phyloP scores from a whole-genome alignment of 1,140 invertebrate species.

The Macrobrachium rosenbergii region DNA sequence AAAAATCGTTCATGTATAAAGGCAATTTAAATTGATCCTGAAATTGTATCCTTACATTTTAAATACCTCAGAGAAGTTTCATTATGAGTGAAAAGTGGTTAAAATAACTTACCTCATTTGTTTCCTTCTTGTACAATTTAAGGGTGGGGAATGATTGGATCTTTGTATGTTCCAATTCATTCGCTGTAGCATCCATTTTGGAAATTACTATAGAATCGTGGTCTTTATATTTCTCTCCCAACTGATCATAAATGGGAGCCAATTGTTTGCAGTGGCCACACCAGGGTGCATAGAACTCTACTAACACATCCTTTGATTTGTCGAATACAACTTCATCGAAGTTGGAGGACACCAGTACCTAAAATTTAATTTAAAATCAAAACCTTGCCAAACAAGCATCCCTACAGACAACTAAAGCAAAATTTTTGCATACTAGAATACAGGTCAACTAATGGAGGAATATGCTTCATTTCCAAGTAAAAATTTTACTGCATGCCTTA shows the following conservation, averaged over 20 bases:
- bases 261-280: constrained; percentile 94
- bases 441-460: no score
- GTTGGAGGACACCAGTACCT: constrained; percentile 91
- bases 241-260: constrained; percentile 93
- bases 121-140: constrained; percentile 93
- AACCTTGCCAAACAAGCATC: no score
- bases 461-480: no score
- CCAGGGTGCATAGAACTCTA: constrained; percentile 99
- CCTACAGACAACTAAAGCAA: no score
- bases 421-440: no score
- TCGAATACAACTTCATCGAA: constrained; percentile 95
- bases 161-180: constrained; percentile 96
- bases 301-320: constrained; percentile 91
- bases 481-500: no score
- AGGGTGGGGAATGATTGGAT: constrained; percentile 97
- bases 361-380: neutral
- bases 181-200: constrained; percentile 98
- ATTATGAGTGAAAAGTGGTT: neutral
- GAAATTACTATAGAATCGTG: constrained; percentile 90
- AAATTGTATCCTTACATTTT: no score
- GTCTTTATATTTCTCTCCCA: constrained; percentile 90
- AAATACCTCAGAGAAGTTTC: no score
- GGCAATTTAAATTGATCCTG: no score
- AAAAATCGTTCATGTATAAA: no score
- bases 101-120: constrained; percentile 83